These are phyloP conservation scores for Thermophis baileyi DNA, from an alignment of 2,113 vertebrate species.

Conservation along the genomic window DNA sequence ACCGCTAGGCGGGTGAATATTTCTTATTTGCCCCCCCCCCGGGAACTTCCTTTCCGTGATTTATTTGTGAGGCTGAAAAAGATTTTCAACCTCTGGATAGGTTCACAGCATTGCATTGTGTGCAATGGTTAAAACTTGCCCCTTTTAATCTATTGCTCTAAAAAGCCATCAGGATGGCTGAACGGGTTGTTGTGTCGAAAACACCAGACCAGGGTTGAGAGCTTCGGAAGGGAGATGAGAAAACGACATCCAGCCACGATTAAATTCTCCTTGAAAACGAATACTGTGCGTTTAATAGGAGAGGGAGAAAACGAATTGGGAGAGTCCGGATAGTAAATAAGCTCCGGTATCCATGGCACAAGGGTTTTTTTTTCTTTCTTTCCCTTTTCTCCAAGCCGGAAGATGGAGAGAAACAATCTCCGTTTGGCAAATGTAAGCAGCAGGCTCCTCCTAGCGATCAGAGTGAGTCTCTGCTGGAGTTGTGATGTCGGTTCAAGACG, in stretches of 20 bases:
- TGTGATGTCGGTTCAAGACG: neutral
- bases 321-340: slow-evolving; percentile 55
- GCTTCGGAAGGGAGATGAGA: neutral
- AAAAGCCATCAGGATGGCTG: slow-evolving; percentile 24
- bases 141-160: slow-evolving; percentile 8
- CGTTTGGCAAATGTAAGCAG: slow-evolving; percentile 62
- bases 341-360: slow-evolving; percentile 1
- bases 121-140: neutral
- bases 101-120: neutral
- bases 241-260: slow-evolving; percentile 18
- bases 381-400: neutral
- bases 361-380: neutral
- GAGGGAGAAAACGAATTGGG: slow-evolving; percentile 24
- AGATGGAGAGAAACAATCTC: neutral
- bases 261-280: neutral
- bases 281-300: slow-evolving; percentile 2
- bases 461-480: slow-evolving; percentile 5
- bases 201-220: neutral
- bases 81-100: neutral
- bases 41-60: neutral
- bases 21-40: neutral
- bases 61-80: neutral
- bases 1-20: slow-evolving; percentile 11
- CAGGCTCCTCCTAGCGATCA: slow-evolving; percentile 77
- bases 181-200: slow-evolving; percentile 11